A percentile compares a stretch with the other conserved stretches of the same genome.
Evolutionary conservation across 2,888 invertebrate genomes (phyloP).

Genomic region (Macrophya annulata): DNA sequence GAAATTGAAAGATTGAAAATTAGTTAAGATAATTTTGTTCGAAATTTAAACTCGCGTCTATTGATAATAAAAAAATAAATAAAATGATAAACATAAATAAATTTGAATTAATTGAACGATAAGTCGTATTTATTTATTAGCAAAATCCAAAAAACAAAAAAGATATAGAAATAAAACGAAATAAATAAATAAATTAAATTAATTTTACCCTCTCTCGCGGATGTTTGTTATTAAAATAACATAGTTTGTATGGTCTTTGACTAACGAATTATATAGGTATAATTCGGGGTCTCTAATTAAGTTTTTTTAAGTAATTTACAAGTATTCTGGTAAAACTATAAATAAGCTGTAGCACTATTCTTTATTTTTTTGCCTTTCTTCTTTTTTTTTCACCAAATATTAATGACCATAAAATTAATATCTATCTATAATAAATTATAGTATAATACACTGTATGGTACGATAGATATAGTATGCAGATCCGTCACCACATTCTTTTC

Average conservation of each 20-base stretch:
- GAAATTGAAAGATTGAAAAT: neutral
- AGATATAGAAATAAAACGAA: neutral
- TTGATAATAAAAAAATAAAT: neutral
- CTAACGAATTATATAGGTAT: neutral
- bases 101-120: neutral
- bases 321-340: neutral
- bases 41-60: neutral
- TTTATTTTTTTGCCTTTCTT: too few species aligned
- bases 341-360: neutral
- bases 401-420: constrained; percentile 13
- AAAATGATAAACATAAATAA: neutral
- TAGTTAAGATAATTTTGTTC: neutral
- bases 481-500: constrained; percentile 46
- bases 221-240: constrained; percentile 1
- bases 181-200: constrained; percentile 45
- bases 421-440: constrained; percentile 46
- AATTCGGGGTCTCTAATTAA: neutral
- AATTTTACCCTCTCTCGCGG: neutral
- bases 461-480: constrained; percentile 49
- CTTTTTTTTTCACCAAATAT: constrained; percentile 12
- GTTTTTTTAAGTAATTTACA: neutral
- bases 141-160: neutral
- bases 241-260: neutral
- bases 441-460: constrained; percentile 51
- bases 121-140: neutral